Evolutionary conservation across 2,888 invertebrate species (phyloP).

Genomic region (Amblyjoppa proteus): DNA sequence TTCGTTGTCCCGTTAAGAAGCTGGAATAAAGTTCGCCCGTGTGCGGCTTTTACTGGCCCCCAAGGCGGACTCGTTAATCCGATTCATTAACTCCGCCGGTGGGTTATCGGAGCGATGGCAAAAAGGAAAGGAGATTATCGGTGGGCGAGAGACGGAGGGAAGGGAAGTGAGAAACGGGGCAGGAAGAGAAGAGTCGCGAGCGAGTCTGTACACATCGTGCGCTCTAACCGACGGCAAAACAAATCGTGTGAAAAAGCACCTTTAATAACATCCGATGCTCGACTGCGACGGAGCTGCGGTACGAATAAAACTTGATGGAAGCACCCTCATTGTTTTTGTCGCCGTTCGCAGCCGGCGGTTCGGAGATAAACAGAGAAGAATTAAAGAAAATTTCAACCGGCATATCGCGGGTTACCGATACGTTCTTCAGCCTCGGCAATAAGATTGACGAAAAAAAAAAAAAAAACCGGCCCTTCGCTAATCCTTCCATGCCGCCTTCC

Average conservation of each 20-base stretch:
- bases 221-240: background rate
- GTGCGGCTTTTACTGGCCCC: constrained; percentile 39
- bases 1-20: constrained; percentile 64
- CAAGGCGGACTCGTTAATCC: constrained; percentile 67
- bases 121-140: constrained; percentile 56
- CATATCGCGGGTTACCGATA: constrained; percentile 22
- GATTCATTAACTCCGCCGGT: constrained; percentile 65
- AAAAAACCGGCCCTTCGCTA: constrained; percentile 32
- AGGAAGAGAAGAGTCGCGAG: constrained; percentile 13
- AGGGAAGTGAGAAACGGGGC: background rate
- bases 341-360: background rate
- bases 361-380: background rate
- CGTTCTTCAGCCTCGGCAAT: constrained; percentile 25
- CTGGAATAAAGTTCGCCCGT: constrained; percentile 58
- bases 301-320: background rate
- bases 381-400: background rate
- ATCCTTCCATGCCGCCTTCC: constrained; percentile 12
- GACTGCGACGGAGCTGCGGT: background rate
- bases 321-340: background rate
- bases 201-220: background rate
- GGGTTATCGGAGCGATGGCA: constrained; percentile 18
- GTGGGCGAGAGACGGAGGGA: constrained; percentile 7
- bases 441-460: constrained; percentile 38
- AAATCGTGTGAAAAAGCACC: constrained; percentile 10
- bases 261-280: constrained; percentile 4